Evolutionary conservation across 1,140 invertebrate genomes (phyloP), one percentile per base, ranked within the genome.

Genomic region (Drosophila virilis): DNA sequence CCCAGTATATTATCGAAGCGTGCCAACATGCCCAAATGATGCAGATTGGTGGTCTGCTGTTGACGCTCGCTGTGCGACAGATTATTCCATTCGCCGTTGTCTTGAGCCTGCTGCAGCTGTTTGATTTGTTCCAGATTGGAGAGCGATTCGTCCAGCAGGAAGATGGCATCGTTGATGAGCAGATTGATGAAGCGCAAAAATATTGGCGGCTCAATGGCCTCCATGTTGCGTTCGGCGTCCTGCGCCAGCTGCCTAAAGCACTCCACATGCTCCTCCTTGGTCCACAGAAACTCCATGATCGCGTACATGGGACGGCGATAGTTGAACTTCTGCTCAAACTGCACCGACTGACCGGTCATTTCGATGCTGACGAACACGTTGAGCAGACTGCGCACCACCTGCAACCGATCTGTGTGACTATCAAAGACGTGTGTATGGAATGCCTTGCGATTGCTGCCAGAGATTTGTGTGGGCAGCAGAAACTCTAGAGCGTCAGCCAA

Each of bases 301-400:
- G 95, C 94, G 91, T 99, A 99, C 98, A 99, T 99, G 7, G 98
- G 98, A 61, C 97, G 94, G 42, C 98, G 94, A 91, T 99, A 99
- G 92, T 98, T 98, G 91, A 99, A 99, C 93, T 99, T 99, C 92
- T 99, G 97, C 92, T 99, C 98, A 93, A 99, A 99, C 88, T 97
- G 95, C 7, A 99, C 98, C 92, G 96, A 97, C 92, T 99, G 97
- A 0, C 98, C 98, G 2, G 98, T 99, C 96, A 98, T 98, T 93
- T 99, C 98, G 66, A 99, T 99, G 67, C 97, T 97, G 38, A 99
- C 98, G 93, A 99, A 99, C 3, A 99, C 97, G 88, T 98, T 95
- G 17, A 98, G 92, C 51, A 99, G 93, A 88, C 95, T 96, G 54
- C 94, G 92, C 13, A 97, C 94, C 73, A 98, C 94, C 93, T 96